Base-by-base conservation (phyloP, 2,113 vertebrate genomes). In the Pipa parva region DNA sequence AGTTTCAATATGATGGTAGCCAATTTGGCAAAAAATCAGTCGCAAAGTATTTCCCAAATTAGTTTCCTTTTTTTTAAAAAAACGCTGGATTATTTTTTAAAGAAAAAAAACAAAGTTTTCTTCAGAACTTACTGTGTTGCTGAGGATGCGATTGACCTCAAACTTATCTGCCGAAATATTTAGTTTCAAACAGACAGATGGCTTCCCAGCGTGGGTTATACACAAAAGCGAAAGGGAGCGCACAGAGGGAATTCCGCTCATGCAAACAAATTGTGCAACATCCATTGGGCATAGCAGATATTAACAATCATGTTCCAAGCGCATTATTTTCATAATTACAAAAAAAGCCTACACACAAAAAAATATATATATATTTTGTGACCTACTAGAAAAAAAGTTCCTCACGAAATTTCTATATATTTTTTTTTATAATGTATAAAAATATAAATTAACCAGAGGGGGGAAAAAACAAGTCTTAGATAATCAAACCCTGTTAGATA, bases 141-240 rank as follows among this genome's bases (percentile, higher is more conserved):
- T 48, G 11, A 36, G 50, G 25, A 27, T 63, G 49, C 28, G 33
- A 63, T 54, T 63, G 49, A 63, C 62, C 62, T 63, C 33, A 42
- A 63, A 63, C 37, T 36, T 54, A 63, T 42, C 37, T 54, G 26
- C 24, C 42, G 45, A 51, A 63, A 63, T 3, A 42, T 54, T 54
- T 54, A 31, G 31, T 63, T 31, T 63, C 62, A 63, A 33, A 27
- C 62, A 63, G 50, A 63, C 62, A 63, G 62, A 63, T 63, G 49
- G 62, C 31, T 54, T 63, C 49, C 24, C 62, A 55, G 62, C 62
- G 42, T 63, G 62, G 26, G 52, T 39, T 28, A 50, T 54, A 63
- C 62, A 63, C 62, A 54, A 55, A n/a, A 42, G 39, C 54, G 61
- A 63, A 49, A 63, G 61, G 51, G 61, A 63, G 61, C 46, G 48